Percentiles rank a stretch among this genome's conserved stretches.
phyloP scores from a whole-genome alignment of 2,113 vertebrate genomes.

The Daubentonia madagascariensis region DNA sequence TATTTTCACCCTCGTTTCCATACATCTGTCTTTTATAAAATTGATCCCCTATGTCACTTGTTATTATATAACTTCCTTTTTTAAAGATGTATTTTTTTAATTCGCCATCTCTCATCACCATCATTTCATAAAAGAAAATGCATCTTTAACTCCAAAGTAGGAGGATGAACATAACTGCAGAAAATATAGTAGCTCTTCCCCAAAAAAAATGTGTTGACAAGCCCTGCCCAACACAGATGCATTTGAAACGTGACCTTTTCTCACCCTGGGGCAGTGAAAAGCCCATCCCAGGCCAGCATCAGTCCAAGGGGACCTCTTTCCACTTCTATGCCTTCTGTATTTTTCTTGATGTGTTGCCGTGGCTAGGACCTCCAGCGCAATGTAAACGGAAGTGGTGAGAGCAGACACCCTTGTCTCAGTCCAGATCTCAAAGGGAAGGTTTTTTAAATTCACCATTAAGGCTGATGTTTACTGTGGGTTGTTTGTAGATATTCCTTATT shows the following conservation, averaged over 20 bases:
- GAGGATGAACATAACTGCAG: background rate
- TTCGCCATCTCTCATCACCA: background rate
- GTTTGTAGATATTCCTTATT: background rate
- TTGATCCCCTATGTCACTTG: background rate
- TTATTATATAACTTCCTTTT: background rate
- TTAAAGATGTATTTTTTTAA: background rate
- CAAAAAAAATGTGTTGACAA: background rate
- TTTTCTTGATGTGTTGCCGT: background rate
- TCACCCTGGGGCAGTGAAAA: background rate
- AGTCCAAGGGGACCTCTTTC: background rate
- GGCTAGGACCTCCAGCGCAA: background rate
- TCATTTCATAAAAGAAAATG: slow-evolving; percentile 28
- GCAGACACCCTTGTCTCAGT: background rate
- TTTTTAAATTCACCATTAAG: background rate
- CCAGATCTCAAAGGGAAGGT: background rate
- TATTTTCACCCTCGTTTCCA: background rate
- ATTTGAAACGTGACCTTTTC: background rate
- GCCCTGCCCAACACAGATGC: background rate
- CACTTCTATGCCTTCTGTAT: background rate
- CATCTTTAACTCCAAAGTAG: background rate
- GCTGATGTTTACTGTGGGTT: background rate
- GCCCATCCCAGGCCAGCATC: background rate
- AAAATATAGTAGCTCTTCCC: background rate
- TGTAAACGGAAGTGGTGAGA: background rate
- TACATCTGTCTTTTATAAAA: background rate